Percentiles rank a stretch among this genome's conserved stretches.
These are phyloP conservation scores for Tursiops truncatus DNA, from an alignment of 2,113 vertebrate species.

Conservation along the genomic window DNA sequence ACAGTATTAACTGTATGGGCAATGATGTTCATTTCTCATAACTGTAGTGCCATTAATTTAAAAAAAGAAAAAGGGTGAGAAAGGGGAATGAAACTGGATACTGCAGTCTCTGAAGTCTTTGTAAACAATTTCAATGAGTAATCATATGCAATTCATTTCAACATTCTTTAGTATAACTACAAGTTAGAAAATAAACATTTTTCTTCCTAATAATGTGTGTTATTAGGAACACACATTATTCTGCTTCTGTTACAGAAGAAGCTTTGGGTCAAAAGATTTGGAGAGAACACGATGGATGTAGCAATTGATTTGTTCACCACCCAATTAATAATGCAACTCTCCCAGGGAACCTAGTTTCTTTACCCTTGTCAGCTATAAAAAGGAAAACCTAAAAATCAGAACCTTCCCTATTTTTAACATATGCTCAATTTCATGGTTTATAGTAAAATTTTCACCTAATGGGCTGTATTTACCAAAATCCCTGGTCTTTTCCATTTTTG, in stretches of 20 bases:
- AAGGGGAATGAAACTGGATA: not conserved
- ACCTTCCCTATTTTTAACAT: not conserved
- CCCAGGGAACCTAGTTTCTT: not conserved
- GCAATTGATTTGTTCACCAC: not conserved
- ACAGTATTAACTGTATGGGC: not conserved
- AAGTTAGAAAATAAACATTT: not conserved
- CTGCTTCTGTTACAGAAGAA: not conserved
- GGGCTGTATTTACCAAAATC: not conserved
- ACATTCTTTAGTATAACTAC: conserved; percentile 11
- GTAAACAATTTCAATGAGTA: conserved; percentile 41
- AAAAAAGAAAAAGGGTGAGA: not conserved
- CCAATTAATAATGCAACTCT: not conserved
- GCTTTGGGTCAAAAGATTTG: conserved; percentile 2
- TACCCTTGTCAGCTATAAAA: not conserved
- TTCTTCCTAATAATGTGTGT: not conserved
- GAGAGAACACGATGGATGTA: not conserved
- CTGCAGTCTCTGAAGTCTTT: not conserved
- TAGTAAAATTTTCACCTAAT: not conserved
- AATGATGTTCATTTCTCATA: not conserved
- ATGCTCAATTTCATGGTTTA: not conserved
- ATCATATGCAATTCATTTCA: not conserved
- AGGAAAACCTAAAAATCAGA: not conserved
- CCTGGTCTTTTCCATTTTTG: not conserved
- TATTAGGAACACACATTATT: too few species aligned
- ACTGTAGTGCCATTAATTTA: not conserved